These are phyloP conservation scores for Lucilia cuprina DNA, from an alignment of 1,140 invertebrate genomes.

Conservation along the genomic window DNA sequence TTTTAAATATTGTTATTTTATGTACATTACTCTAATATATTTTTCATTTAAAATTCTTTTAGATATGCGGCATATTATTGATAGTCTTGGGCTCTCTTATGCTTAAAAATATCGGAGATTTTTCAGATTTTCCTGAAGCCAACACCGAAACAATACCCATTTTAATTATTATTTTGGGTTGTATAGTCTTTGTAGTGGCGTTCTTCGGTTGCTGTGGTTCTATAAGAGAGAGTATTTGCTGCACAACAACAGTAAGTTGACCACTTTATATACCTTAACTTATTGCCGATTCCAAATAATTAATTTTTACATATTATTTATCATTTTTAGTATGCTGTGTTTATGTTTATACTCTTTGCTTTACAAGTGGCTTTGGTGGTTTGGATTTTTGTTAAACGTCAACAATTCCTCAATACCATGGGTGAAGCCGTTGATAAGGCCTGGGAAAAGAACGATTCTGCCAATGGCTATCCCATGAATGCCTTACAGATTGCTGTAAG, in stretches of 20 bases:
- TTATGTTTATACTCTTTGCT: slow-evolving; percentile 70
- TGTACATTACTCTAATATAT: no score
- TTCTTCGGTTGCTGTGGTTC: slow-evolving; percentile 85
- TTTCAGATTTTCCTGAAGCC: slow-evolving; percentile 25
- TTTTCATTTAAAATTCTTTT: slow-evolving; percentile 43
- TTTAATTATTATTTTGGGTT: slow-evolving; percentile 73
- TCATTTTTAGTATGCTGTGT: slow-evolving; percentile 69
- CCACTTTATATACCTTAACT: neutral
- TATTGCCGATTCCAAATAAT: neutral
- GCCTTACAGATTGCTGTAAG: slow-evolving; percentile 53
- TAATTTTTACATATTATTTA: neutral
- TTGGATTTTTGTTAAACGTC: slow-evolving; percentile 66
- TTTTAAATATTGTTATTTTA: no score
- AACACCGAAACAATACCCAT: slow-evolving; percentile 64
- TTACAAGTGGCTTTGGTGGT: slow-evolving; percentile 70
- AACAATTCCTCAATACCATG: slow-evolving; percentile 62
- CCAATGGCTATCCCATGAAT: slow-evolving; percentile 49
- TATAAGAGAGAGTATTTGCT: slow-evolving; percentile 77
- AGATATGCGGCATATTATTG: slow-evolving; percentile 71
- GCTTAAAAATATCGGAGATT: slow-evolving; percentile 32
- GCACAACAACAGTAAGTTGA: slow-evolving; percentile 73
- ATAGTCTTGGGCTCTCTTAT: slow-evolving; percentile 64
- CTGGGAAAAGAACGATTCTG: slow-evolving; percentile 47
- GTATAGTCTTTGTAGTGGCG: slow-evolving; percentile 74
- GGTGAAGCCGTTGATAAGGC: slow-evolving; percentile 61